Conservation (phyloP, 2,797 vertebrate genomes). For the Periophthalmus magnuspinnatus region DNA sequence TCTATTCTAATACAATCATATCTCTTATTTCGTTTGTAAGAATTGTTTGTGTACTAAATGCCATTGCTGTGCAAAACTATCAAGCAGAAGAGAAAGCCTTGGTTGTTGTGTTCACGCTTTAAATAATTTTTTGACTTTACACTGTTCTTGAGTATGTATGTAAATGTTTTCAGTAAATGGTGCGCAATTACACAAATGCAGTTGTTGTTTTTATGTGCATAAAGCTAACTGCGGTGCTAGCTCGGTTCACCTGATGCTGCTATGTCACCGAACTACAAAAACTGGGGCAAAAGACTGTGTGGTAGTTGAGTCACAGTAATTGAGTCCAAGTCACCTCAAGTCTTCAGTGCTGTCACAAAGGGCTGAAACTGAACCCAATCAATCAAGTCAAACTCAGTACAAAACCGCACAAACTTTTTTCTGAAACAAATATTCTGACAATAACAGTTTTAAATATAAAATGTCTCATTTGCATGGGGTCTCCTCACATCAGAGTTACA, state of each 20-base stretch:
- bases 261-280: background rate
- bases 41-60: slow-evolving; percentile 9
- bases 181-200: slow-evolving; percentile 41
- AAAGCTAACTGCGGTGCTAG: background rate
- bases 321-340: too few relatives aligned
- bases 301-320: too few relatives aligned
- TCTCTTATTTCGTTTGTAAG: background rate
- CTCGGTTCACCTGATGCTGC: background rate
- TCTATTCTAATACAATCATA: slow-evolving; percentile 7
- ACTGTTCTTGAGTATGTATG: slow-evolving; percentile 53
- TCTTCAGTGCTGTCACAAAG: background rate
- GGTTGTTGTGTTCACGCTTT: slow-evolving; percentile 2
- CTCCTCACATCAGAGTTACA: background rate
- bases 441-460: background rate
- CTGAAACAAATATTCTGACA: background rate
- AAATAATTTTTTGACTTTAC: slow-evolving; percentile 37
- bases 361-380: background rate
- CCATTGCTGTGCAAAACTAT: slow-evolving; percentile 13
- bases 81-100: slow-evolving; percentile 3
- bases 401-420: background rate
- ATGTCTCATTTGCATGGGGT: background rate
- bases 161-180: slow-evolving; percentile 37
- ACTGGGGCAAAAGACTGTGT: too few relatives aligned
- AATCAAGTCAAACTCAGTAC: background rate
- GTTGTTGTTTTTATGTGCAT: slow-evolving; percentile 15